These are phyloP conservation scores for Microcebus griseorufus DNA, from an alignment of 2,113 vertebrate genomes.

Conservation along the genomic window DNA sequence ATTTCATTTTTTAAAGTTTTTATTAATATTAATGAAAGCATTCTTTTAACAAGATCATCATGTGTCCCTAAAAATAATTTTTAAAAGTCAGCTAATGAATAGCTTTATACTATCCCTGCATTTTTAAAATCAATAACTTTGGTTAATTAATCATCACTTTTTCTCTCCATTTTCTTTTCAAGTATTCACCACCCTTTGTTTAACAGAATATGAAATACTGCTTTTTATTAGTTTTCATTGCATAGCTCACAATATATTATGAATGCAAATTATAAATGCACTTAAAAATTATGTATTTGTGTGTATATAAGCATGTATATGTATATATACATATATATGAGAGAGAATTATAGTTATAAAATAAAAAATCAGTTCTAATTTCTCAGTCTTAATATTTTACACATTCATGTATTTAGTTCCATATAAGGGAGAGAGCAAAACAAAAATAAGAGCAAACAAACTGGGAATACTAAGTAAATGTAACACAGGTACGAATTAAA, in stretches of 20 bases:
- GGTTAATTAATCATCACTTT: background rate
- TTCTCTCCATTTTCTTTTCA: constrained; percentile 9
- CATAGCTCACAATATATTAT: background rate
- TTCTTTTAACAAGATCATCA: background rate
- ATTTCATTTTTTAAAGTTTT: background rate
- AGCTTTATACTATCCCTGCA: background rate
- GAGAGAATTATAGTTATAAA: background rate
- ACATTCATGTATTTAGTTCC: background rate
- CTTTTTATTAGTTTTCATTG: background rate
- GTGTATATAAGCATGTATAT: background rate
- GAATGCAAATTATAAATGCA: background rate
- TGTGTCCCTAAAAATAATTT: background rate
- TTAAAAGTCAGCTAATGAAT: background rate
- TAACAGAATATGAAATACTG: background rate
- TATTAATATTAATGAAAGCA: background rate
- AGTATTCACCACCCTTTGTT: background rate
- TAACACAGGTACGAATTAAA: background rate
- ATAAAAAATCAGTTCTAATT: background rate
- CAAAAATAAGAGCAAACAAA: background rate
- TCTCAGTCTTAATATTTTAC: background rate
- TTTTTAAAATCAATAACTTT: background rate
- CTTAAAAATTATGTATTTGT: background rate
- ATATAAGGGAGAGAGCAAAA: background rate
- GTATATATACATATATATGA: background rate
- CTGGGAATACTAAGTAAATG: background rate